Conservation (phyloP, 2,113 vertebrate genomes). For the Actinemys pallida region DNA sequence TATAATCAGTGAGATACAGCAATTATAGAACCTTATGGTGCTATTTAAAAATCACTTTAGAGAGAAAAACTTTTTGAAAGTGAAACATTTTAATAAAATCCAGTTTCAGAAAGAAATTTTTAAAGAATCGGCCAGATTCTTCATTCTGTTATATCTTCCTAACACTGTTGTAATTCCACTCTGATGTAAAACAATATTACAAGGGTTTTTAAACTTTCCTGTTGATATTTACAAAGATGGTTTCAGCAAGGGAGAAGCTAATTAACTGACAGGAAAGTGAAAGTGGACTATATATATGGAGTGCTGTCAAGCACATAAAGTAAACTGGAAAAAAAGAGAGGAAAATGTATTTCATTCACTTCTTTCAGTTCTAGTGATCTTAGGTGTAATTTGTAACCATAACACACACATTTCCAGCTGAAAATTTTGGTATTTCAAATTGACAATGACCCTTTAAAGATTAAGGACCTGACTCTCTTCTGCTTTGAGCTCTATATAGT, state of each 20-base stretch:
- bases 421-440: fast-evolving
- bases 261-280: not conserved
- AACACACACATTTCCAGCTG: not conserved
- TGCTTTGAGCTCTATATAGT: not conserved
- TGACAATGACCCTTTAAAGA: not conserved
- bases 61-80: not conserved
- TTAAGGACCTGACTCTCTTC: fast-evolving
- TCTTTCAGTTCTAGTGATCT: not conserved
- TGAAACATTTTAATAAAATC: not conserved
- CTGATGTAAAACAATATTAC: not conserved
- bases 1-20: not conserved
- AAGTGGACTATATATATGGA: not conserved
- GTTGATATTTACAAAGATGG: not conserved
- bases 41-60: fast-evolving
- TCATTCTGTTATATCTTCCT: not conserved
- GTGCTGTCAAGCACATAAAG: not conserved
- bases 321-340: not conserved
- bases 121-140: not conserved
- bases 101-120: not conserved
- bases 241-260: not conserved
- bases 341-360: not conserved
- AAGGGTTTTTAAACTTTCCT: not conserved
- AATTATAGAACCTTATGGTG: not conserved
- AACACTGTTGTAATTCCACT: not conserved
- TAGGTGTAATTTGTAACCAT: not conserved